phyloP scores from a whole-genome alignment of 2,888 invertebrate species.

The Phyto melanocephala region DNA sequence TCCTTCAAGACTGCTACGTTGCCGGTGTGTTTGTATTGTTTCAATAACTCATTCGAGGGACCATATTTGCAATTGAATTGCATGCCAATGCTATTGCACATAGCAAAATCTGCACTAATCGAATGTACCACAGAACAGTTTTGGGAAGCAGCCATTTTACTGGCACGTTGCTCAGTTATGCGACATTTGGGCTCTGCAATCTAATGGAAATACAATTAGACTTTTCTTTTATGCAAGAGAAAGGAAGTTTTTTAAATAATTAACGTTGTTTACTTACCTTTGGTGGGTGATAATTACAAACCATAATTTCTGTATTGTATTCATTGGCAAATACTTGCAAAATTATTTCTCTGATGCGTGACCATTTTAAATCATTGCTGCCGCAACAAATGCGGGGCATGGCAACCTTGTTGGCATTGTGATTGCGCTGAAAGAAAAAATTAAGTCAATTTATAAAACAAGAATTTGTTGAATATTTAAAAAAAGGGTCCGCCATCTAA shows the following conservation, averaged over 20 bases:
- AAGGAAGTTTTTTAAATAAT: not conserved
- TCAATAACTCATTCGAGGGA: constrained; percentile 71
- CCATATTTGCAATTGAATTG: constrained; percentile 75
- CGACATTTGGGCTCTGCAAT: constrained; percentile 70
- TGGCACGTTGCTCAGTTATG: constrained; percentile 79
- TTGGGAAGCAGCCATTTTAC: constrained; percentile 79
- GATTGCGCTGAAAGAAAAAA: constrained; percentile 71
- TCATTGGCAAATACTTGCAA: constrained; percentile 72
- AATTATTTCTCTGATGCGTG: constrained; percentile 78
- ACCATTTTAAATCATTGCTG: constrained; percentile 82
- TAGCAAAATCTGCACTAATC: constrained; percentile 81
- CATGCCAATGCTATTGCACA: constrained; percentile 81
- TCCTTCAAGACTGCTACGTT: constrained; percentile 80
- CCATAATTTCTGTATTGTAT: constrained; percentile 71
- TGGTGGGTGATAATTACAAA: constrained; percentile 71
- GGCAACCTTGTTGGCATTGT: constrained; percentile 81
- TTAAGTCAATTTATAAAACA: too few species aligned
- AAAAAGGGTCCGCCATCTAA: too few species aligned
- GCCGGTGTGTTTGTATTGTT: constrained; percentile 76
- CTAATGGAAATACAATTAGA: constrained; percentile 49
- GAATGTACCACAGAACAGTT: constrained; percentile 81
- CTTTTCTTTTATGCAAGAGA: too few species aligned
- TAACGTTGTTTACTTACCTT: constrained; percentile 54
- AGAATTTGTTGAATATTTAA: too few species aligned
- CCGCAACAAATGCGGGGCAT: constrained; percentile 84